These are phyloP conservation scores for Xylophagus ater DNA, from an alignment of 2,888 invertebrate species.

Conservation along the genomic window DNA sequence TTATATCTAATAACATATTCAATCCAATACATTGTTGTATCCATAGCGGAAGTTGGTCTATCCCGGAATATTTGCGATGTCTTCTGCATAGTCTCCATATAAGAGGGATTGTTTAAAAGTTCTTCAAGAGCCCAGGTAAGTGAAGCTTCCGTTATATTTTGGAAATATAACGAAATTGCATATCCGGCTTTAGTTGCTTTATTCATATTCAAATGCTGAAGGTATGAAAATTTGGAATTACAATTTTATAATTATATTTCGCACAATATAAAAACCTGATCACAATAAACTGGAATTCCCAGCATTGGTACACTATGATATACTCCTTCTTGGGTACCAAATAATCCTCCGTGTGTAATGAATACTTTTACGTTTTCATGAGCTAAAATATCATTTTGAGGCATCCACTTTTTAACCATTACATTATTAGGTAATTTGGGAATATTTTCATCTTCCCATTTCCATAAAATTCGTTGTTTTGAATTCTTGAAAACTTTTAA, in stretches of 20 bases:
- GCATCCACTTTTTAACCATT: conserved; percentile 42
- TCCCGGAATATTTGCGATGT: conserved; percentile 35
- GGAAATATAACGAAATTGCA: conserved; percentile 32
- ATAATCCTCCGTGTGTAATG: conserved; percentile 39
- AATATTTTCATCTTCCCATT: conserved; percentile 38
- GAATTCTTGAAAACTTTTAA: conserved; percentile 36
- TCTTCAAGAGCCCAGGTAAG: conserved; percentile 29
- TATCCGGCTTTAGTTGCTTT: conserved; percentile 33
- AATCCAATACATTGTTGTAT: conserved; percentile 39
- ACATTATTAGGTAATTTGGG: conserved; percentile 37
- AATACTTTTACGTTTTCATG: conserved; percentile 39
- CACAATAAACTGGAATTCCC: conserved; percentile 39
- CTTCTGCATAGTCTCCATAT: conserved; percentile 29
- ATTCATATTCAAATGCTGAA: conserved; percentile 33
- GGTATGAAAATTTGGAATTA: too few relatives aligned
- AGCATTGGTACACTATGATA: conserved; percentile 38
- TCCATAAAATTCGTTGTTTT: conserved; percentile 40
- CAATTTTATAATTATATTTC: not conserved
- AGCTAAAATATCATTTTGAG: conserved; percentile 42
- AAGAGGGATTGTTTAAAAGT: conserved; percentile 35
- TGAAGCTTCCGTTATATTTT: conserved; percentile 27
- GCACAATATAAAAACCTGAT: conserved; percentile 28
- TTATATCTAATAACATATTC: conserved; percentile 39
- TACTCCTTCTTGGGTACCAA: conserved; percentile 39
- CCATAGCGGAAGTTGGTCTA: conserved; percentile 30